These are phyloP conservation scores for Puma concolor DNA, from an alignment of 2,113 vertebrate genomes.

Conservation along the genomic window DNA sequence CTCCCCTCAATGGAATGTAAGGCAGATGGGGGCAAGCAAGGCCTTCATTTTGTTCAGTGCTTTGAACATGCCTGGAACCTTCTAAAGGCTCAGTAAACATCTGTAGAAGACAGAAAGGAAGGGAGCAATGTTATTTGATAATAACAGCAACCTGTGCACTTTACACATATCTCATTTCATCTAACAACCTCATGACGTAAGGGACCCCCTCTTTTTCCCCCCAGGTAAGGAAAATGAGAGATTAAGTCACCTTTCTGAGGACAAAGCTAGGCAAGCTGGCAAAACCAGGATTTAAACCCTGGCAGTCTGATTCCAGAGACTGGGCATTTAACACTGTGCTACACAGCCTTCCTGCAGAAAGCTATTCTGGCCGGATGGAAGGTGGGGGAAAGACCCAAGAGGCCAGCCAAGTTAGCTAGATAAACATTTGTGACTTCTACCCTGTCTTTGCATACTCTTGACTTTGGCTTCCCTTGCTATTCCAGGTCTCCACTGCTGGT, in stretches of 20 bases:
- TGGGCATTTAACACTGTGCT: not conserved
- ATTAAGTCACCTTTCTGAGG: not conserved
- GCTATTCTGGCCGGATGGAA: not conserved
- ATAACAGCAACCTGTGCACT: not conserved
- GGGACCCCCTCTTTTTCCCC: not conserved
- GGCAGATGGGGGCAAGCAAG: not conserved
- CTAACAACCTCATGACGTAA: not conserved
- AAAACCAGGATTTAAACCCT: not conserved
- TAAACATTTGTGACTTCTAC: not conserved
- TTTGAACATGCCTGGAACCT: not conserved
- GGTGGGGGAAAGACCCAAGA: not conserved
- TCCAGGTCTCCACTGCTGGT: slow-evolving; percentile 31
- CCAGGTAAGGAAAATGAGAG: slow-evolving; percentile 32
- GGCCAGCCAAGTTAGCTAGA: not conserved
- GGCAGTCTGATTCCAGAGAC: not conserved
- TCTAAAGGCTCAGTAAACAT: not conserved
- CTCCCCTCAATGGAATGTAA: not conserved
- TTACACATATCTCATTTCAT: not conserved
- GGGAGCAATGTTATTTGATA: not conserved
- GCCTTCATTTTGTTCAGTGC: slow-evolving; percentile 3
- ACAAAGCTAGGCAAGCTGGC: not conserved
- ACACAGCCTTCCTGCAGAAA: not conserved
- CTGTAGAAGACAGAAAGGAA: not conserved
- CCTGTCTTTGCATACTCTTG: not conserved
- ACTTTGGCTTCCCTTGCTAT: not conserved